phyloP scores from a whole-genome alignment of 2,797 vertebrate genomes.

The Gymnoscopelus braueri region DNA sequence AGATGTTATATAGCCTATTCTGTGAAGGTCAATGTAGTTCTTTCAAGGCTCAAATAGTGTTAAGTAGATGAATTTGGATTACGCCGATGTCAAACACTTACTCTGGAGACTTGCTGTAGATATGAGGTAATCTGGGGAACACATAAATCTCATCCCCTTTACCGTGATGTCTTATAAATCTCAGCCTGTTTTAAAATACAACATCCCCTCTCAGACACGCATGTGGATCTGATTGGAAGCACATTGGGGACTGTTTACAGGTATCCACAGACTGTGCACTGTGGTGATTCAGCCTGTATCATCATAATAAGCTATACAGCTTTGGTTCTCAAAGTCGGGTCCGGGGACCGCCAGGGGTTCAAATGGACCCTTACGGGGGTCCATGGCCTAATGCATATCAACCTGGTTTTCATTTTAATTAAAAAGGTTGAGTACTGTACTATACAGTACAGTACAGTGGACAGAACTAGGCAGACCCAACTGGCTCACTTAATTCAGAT shows the following conservation, averaged over 20 bases:
- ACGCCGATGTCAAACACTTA: not conserved
- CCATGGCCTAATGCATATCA: too few relatives aligned
- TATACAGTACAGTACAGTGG: constrained; percentile 3
- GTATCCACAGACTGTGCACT: constrained; percentile 47
- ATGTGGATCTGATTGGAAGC: constrained; percentile 65
- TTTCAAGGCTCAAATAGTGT: not conserved
- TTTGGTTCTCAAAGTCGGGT: too few relatives aligned
- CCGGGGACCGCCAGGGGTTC: too few relatives aligned
- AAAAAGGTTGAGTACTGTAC: too few relatives aligned
- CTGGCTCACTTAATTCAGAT: constrained; percentile 70
- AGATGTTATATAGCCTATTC: not conserved
- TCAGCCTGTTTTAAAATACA: constrained; percentile 19
- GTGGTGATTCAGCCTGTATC: constrained; percentile 50
- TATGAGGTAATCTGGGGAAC: constrained; percentile 20
- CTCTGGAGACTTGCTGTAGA: not conserved
- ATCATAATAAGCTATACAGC: not conserved
- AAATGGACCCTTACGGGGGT: too few relatives aligned
- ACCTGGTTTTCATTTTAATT: too few relatives aligned
- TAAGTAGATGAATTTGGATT: not conserved
- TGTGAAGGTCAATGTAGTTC: not conserved
- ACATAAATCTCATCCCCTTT: constrained; percentile 35
- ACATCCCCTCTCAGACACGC: constrained; percentile 61
- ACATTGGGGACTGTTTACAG: constrained; percentile 50
- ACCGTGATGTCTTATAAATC: constrained; percentile 49
- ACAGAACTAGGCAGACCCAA: constrained; percentile 52